These are phyloP conservation scores for Leucophenga montana DNA, from an alignment of 2,888 invertebrate species.

Conservation along the genomic window DNA sequence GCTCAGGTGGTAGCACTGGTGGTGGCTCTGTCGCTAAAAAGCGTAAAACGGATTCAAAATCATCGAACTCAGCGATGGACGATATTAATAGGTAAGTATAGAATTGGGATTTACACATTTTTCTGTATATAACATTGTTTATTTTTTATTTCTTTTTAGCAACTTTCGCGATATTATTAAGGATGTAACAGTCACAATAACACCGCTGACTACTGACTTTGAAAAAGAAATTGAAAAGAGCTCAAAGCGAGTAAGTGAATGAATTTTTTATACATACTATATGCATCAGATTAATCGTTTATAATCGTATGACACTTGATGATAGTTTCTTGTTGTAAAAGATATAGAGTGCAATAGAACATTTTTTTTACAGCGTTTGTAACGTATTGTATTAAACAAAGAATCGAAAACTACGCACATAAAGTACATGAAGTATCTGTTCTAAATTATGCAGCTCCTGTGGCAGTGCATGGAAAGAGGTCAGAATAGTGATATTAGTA, in stretches of 20 bases:
- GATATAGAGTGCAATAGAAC: no score
- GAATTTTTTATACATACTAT: no score
- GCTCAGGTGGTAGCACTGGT: conserved; percentile 30
- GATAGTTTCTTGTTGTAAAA: no score
- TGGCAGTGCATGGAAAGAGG: no score
- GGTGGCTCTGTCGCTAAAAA: conserved; percentile 63
- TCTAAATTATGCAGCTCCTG: no score
- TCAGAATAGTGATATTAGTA: no score
- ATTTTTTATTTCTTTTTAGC: conserved; percentile 43
- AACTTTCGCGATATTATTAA: conserved; percentile 71
- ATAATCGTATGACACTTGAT: no score
- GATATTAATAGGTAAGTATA: conserved; percentile 69
- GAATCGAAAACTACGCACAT: no score
- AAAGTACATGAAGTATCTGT: no score
- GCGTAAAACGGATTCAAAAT: conserved; percentile 68
- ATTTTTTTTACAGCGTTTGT: no score
- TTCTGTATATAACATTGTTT: not conserved
- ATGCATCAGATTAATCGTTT: no score
- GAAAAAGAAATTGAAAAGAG: conserved; percentile 70
- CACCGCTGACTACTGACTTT: conserved; percentile 69
- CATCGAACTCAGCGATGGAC: conserved; percentile 51
- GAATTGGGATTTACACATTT: conserved; percentile 24
- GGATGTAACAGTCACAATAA: conserved; percentile 71
- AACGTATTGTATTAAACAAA: no score
- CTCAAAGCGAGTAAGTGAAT: conserved; percentile 68